Evolutionary conservation across 2,888 invertebrate species (phyloP), one percentile per base, ranked within the genome.

Genomic region (Meandrusa payeni): DNA sequence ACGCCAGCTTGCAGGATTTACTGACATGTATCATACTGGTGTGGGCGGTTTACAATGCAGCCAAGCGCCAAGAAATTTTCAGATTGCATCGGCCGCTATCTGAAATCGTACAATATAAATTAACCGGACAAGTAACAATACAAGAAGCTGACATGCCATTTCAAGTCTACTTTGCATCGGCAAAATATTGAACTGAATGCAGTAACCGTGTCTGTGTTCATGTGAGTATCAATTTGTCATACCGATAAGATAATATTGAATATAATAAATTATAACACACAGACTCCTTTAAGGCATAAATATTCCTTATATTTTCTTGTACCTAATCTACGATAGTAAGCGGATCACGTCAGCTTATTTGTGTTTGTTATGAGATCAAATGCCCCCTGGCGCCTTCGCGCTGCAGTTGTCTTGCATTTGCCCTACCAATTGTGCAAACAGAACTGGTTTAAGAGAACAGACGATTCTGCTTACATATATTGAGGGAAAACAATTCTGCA

Each of bases 311-410:
- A 57, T 57, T 60, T 55, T 53, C 49, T 49, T 42, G 44, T 55
- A 69, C 69, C 64, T 83, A 81, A 83, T 83, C 82, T 81, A 71
- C 70, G 68, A 56, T 64, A 64, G 79, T 82, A 86, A 87, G 83
- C 78, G 79, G 86, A 83, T 87, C 85, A 86, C 76, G 86, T 86
- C 86, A 76, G 70, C 72, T 86, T 85, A 83, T 80, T 83, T 79
- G 75, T 83, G 76, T 85, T 82, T 80, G 82, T 83, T 85, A 85
- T 83, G 78, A 83, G 81, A 76, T 75, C 64, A 57, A 64, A n/a
- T n/a, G 72, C 75, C 75, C 72, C 71, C 49, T 60, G 69, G 81
- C 76, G 77, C 74, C 72, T 66, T 50, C 51, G 50, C 37, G 29
- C 42, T 69, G 72, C 72, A 69, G 66, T 59, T 59, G 53, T 55